Conservation (phyloP, 2,888 invertebrate species). For the Cephus nigrinus region DNA sequence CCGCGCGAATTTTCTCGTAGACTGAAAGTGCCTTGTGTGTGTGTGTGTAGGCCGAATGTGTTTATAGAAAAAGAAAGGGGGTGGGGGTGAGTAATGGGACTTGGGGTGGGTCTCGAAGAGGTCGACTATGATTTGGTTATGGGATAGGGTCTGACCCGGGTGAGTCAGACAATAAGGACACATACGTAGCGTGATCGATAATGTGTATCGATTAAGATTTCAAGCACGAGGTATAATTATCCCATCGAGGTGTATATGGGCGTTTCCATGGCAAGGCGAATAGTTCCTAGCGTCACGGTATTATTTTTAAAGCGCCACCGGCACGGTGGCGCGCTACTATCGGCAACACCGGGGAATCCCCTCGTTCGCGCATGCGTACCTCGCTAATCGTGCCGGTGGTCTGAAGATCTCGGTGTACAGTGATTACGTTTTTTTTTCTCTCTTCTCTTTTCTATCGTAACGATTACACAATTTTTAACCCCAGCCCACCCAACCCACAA, state of each 20-base stretch:
- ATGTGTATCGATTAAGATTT: background rate
- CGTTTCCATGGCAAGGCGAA: conserved; percentile 44
- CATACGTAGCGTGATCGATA: background rate
- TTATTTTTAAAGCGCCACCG: conserved; percentile 61
- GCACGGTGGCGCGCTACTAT: background rate
- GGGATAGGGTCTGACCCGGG: background rate
- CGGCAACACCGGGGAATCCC: background rate
- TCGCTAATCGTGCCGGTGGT: conserved; percentile 36
- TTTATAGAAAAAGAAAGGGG: conserved; percentile 9
- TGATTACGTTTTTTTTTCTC: conserved; percentile 27
- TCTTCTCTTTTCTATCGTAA: conserved; percentile 11
- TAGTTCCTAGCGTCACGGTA: conserved; percentile 64
- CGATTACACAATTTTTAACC: background rate
- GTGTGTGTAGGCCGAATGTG: conserved; percentile 9
- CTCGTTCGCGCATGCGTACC: background rate
- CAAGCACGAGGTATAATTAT: conserved; percentile 28
- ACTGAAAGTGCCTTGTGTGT: conserved; percentile 58
- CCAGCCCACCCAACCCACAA: background rate
- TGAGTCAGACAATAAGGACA: background rate
- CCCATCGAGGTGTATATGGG: conserved; percentile 18
- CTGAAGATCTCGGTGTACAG: conserved; percentile 62
- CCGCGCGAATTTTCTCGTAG: conserved; percentile 35
- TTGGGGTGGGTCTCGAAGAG: background rate
- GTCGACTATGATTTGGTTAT: background rate
- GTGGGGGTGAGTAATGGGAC: conserved; percentile 8